A percentile compares a stretch with the other conserved stretches of the same genome.
Conservation (phyloP, 2,797 vertebrate species). For the Bryconaethiops microstoma region DNA sequence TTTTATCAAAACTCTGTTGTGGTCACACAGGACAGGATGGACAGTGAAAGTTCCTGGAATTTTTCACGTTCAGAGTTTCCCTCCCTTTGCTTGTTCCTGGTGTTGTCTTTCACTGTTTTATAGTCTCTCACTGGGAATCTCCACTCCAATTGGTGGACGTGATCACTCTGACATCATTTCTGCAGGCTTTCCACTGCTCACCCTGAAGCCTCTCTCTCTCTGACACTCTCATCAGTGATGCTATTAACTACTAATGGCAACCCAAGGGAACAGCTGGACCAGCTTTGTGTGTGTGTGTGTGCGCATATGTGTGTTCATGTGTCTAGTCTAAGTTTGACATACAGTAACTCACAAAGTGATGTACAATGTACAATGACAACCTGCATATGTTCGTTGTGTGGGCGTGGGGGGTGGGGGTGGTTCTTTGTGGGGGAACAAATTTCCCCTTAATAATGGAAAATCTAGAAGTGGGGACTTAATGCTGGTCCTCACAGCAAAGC, state of each 20-base stretch:
- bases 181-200: conserved; percentile 83
- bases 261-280: conserved; percentile 56
- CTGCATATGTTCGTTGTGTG: background rate
- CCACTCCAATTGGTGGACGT: conserved; percentile 84
- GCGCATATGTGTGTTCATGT: background rate
- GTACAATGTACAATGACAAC: background rate
- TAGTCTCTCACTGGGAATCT: conserved; percentile 84
- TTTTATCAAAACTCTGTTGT: conserved; percentile 55
- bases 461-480: too few relatives aligned
- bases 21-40: conserved; percentile 45
- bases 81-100: conserved; percentile 67
- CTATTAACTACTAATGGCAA: conserved; percentile 71
- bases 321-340: background rate
- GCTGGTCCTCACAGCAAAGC: too few relatives aligned
- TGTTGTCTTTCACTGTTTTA: conserved; percentile 84
- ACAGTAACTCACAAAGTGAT: background rate
- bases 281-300: conserved; percentile 6
- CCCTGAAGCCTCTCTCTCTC: conserved; percentile 69
- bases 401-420: background rate
- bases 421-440: background rate
- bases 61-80: conserved; percentile 61
- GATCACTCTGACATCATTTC: conserved; percentile 89
- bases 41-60: conserved; percentile 59
- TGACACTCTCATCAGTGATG: conserved; percentile 64
- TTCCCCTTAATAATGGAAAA: too few relatives aligned